These are phyloP conservation scores for Homarus americanus DNA, from an alignment of 1,140 invertebrate species.

Conservation along the genomic window DNA sequence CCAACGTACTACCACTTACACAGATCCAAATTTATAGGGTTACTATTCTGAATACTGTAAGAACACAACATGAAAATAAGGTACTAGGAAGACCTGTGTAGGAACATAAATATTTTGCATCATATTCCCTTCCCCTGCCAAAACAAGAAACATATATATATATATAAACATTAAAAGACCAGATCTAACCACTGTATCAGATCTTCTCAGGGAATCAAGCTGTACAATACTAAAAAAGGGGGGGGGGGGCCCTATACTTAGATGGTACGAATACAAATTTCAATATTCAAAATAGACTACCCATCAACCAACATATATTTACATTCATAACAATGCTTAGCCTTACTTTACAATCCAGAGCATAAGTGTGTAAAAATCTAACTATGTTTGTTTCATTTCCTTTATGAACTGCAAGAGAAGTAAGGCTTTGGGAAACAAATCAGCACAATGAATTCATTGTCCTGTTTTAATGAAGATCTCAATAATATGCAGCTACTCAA, in stretches of 20 bases:
- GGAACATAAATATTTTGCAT: slow-evolving; percentile 35
- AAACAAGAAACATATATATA: slow-evolving; percentile 33
- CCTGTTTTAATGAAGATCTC: slow-evolving; percentile 11
- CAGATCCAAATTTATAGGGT: neutral
- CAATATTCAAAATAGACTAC: slow-evolving; percentile 74
- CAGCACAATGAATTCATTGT: slow-evolving; percentile 20
- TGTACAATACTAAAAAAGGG: slow-evolving; percentile 63
- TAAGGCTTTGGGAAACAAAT: neutral
- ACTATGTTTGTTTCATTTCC: slow-evolving; percentile 31
- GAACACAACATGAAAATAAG: slow-evolving; percentile 1
- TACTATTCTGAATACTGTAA: slow-evolving; percentile 26
- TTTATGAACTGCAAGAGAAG: slow-evolving; percentile 40
- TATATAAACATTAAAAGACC: slow-evolving; percentile 41
- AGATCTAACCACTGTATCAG: slow-evolving; percentile 64
- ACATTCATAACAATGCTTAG: slow-evolving; percentile 70
- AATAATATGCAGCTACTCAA: slow-evolving; percentile 46
- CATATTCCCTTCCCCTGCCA: slow-evolving; percentile 24
- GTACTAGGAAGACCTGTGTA: slow-evolving; percentile 39
- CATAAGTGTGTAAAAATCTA: slow-evolving; percentile 54
- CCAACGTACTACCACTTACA: neutral
- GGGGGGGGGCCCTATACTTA: slow-evolving; percentile 27
- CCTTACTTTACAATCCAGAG: slow-evolving; percentile 58
- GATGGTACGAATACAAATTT: slow-evolving; percentile 68
- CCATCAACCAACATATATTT: slow-evolving; percentile 72
- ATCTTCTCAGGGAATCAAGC: slow-evolving; percentile 49